These are phyloP conservation scores for Leucophenga montana DNA, from an alignment of 2,888 invertebrate species.

Conservation along the genomic window DNA sequence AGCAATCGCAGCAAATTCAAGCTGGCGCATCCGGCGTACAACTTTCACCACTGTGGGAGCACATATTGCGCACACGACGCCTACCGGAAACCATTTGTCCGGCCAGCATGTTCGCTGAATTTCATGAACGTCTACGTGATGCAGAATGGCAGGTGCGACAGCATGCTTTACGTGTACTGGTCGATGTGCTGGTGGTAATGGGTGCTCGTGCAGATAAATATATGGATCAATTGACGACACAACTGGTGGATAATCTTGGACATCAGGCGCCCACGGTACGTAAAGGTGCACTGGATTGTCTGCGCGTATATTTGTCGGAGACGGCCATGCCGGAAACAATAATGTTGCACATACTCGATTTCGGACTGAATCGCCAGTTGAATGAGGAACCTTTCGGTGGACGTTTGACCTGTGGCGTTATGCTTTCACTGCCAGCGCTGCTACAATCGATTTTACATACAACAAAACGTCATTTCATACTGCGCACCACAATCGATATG, in stretches of 20 bases:
- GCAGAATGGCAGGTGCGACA: conserved; percentile 90
- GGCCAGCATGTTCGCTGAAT: conserved; percentile 80
- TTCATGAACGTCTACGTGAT: conserved; percentile 82
- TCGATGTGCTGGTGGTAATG: conserved; percentile 84
- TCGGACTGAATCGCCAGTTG: conserved; percentile 76
- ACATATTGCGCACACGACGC: conserved; percentile 82
- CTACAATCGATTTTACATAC: conserved; percentile 76
- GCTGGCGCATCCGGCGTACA: conserved; percentile 66
- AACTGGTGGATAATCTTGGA: conserved; percentile 85
- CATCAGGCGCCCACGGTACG: conserved; percentile 86
- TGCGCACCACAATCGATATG: conserved; percentile 75
- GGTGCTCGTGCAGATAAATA: conserved; percentile 80
- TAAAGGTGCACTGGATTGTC: conserved; percentile 84
- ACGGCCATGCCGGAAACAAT: conserved; percentile 81
- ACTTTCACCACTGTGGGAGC: conserved; percentile 87
- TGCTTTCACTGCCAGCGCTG: conserved; percentile 79
- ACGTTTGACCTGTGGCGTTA: conserved; percentile 78
- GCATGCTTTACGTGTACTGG: conserved; percentile 85
- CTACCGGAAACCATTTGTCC: conserved; percentile 82
- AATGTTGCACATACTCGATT: conserved; percentile 78
- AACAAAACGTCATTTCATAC: conserved; percentile 74
- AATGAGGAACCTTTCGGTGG: conserved; percentile 76
- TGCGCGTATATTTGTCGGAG: conserved; percentile 82
- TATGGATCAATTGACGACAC: conserved; percentile 78
- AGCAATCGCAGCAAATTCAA: conserved; percentile 19